Percentiles rank a stretch among this genome's conserved stretches.
phyloP scores from a whole-genome alignment of 2,888 invertebrate species.

The Luffia ferchaultella region DNA sequence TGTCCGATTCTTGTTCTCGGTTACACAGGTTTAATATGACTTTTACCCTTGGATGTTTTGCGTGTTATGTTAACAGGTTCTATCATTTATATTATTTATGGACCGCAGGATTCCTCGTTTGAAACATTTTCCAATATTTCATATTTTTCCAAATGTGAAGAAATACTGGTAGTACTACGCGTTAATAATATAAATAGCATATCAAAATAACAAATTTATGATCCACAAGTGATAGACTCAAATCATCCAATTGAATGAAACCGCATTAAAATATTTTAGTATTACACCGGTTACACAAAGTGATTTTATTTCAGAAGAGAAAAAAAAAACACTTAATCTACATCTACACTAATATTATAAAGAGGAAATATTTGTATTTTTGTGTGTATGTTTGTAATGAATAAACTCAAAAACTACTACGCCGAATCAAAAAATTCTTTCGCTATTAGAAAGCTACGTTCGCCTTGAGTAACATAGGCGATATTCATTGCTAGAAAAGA shows the following conservation, averaged over 20 bases:
- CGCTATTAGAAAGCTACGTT: too few species aligned
- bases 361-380: too few species aligned
- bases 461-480: too few species aligned
- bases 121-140: neutral
- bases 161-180: neutral
- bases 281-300: too few species aligned
- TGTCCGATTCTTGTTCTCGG: conserved; percentile 45
- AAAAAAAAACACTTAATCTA: neutral
- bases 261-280: neutral
- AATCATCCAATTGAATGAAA: neutral
- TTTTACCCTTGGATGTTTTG: neutral
- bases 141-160: neutral
- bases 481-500: too few species aligned
- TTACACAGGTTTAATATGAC: conserved; percentile 27
- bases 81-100: neutral
- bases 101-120: neutral
- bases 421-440: too few species aligned
- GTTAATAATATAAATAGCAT: neutral
- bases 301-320: too few species aligned
- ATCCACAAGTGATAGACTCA: neutral
- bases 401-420: too few species aligned
- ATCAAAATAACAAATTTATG: neutral
- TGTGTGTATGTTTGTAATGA: too few species aligned
- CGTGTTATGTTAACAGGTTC: too few species aligned
- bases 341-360: neutral